Base-by-base conservation (phyloP, 53 echinoderm and acorn worm species). In the Arbacia lixula region DNA sequence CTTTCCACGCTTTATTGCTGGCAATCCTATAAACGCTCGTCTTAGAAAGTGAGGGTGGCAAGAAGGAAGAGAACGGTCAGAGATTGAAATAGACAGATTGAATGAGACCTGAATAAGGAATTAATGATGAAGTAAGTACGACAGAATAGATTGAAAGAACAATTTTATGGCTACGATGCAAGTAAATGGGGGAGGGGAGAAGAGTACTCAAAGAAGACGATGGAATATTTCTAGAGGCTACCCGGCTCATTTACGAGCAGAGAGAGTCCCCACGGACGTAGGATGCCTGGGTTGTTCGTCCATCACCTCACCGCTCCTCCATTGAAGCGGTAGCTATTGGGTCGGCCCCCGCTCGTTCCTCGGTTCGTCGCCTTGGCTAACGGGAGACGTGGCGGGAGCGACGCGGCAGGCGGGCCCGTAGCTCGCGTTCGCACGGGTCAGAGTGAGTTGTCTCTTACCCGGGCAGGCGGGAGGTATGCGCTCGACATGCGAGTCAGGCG, bases 351-450 rank as follows among this genome's bases (percentile, higher is more conserved):
- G n/a, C n/a, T n/a, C 42, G 8, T 69, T 69, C 41, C 69, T 69
- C 41, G 27, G 43, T 69, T 41, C 69, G 74, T 74, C 52, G 52
- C 74, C 74, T 74, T 74, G 74, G 46, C 46, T n/a, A n/a, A 41
- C 69, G 31, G 54, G 20, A 41, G 12, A 77, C 82, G 82, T 62
- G 82, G 46, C 41, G 63, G 63, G 19, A 63, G 39, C 64, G 50
- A 52, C 63, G 49, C 64, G 82, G 82, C 82, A 63, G 82, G 63
- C 82, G 82, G 76, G 21, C 64, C 49, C 57, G 41, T 46, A 46
- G 35, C 53, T 53, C 74, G 51, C 74, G 46, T 14, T 46, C 8
- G 46, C 14, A n/a, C n/a, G n/a, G n/a, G n/a, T n/a, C n/a, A n/a
- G n/a, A n/a, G n/a, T n/a, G n/a, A n/a, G n/a, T n/a, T n/a, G n/a